A percentile compares a stretch with the other conserved stretches of the same genome.
Conservation (phyloP, 2,888 invertebrate genomes). For the Tineola bisselliella region DNA sequence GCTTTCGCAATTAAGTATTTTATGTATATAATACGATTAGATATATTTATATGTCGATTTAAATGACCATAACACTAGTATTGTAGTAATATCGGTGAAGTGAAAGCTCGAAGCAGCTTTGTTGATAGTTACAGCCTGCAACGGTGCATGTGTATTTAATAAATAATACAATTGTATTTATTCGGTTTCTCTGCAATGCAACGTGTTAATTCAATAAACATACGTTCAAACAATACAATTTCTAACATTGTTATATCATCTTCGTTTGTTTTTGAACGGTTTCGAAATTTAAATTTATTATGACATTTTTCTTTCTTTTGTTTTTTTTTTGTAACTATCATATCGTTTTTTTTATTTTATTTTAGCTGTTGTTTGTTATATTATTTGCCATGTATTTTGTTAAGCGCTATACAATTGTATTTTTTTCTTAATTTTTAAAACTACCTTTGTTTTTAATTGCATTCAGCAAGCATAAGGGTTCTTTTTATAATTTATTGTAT, state of each 20-base stretch:
- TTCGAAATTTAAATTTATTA: background rate
- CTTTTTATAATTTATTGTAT: no score
- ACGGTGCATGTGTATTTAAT: background rate
- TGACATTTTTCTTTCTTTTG: no score
- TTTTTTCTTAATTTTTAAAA: no score
- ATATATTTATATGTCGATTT: background rate
- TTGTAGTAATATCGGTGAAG: background rate
- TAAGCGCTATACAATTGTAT: no score
- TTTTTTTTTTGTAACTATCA: no score
- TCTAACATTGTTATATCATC: background rate
- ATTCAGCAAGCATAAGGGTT: no score
- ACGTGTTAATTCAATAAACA: background rate
- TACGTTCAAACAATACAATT: background rate
- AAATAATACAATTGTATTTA: background rate
- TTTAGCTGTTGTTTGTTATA: no score
- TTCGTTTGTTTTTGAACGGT: background rate
- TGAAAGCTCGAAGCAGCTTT: slow-evolving; percentile 2
- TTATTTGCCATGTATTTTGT: no score
- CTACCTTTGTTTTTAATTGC: no score
- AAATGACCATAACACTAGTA: background rate
- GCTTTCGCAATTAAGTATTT: background rate
- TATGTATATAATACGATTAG: background rate
- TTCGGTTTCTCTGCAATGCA: background rate
- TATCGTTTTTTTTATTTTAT: no score
- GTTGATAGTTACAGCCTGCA: background rate